phyloP scores from a whole-genome alignment of 2,113 vertebrate species.

The Sorex fumeus region DNA sequence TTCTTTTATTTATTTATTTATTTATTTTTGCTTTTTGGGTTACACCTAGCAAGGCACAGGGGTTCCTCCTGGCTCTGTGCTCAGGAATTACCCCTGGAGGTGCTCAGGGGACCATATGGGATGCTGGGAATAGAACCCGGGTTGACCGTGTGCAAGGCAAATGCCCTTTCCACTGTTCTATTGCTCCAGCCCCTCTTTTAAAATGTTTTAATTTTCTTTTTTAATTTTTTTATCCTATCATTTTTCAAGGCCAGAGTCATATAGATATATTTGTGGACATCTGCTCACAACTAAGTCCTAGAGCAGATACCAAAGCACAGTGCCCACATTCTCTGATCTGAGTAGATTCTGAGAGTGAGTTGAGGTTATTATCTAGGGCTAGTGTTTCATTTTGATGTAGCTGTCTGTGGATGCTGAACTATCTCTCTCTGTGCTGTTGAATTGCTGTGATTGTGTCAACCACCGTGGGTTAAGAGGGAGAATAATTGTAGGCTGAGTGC shows the following conservation, averaged over 20 bases:
- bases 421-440: background rate
- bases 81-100: no score
- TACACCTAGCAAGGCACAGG: no score
- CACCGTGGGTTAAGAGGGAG: background rate
- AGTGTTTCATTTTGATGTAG: background rate
- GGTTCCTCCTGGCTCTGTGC: no score
- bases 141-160: no score
- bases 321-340: background rate
- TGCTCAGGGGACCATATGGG: no score
- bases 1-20: no score
- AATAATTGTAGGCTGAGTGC: background rate
- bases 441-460: background rate
- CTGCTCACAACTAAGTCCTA: background rate
- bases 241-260: conserved; percentile 1
- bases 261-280: background rate
- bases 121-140: no score
- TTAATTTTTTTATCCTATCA: no score
- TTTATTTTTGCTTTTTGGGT: no score
- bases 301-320: background rate
- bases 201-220: no score
- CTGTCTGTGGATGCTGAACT: background rate
- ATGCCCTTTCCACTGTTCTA: no score
- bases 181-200: no score
- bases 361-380: background rate
- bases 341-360: background rate